A percentile compares a stretch with the other conserved stretches of the same genome.
Evolutionary conservation across 2,888 invertebrate genomes (phyloP).

Genomic region (Papilio gigon): DNA sequence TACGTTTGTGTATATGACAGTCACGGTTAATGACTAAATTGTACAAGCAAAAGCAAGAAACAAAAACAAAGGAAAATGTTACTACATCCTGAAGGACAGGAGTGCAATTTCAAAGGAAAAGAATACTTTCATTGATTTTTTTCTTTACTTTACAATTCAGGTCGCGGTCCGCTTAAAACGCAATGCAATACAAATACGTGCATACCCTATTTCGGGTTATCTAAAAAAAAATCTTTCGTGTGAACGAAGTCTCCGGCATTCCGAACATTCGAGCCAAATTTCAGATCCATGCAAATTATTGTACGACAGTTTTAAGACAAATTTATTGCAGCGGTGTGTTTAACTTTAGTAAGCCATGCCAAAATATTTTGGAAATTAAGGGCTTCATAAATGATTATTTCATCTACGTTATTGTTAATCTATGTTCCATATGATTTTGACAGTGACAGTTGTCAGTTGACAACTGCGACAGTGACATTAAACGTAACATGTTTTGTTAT

Average conservation of each 20-base stretch:
- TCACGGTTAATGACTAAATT: background rate
- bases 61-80: background rate
- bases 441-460: constrained; percentile 7
- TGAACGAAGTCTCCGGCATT: no score
- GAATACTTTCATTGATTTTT: no score
- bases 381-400: constrained; percentile 45
- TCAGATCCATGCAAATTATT: no score
- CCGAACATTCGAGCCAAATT: no score
- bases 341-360: no score
- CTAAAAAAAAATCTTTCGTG: no score
- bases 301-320: no score
- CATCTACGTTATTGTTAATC: background rate
- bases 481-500: constrained; percentile 27
- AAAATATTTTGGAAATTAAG: background rate
- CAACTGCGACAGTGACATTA: constrained; percentile 17
- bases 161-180: no score
- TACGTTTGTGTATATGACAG: background rate
- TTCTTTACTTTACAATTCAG: no score
- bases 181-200: no score
- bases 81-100: background rate
- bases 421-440: background rate
- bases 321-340: no score
- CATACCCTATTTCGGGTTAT: no score
- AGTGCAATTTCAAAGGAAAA: background rate
- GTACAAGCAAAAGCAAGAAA: background rate